These are phyloP conservation scores for Coenonympha arcania DNA, from an alignment of 2,888 invertebrate genomes.

Conservation along the genomic window DNA sequence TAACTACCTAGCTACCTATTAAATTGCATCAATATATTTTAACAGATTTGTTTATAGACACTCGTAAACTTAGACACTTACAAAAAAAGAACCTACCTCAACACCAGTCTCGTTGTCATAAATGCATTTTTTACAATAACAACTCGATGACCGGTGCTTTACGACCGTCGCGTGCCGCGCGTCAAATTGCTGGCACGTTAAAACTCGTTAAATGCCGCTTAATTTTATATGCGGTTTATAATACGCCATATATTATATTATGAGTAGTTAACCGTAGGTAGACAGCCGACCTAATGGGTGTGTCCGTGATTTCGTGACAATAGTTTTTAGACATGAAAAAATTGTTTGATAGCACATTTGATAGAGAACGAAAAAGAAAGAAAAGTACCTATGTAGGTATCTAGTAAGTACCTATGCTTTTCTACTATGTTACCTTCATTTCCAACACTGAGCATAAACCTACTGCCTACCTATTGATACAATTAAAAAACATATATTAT, in stretches of 20 bases:
- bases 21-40: neutral
- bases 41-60: neutral
- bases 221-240: conserved; percentile 18
- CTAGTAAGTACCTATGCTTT: too few relatives aligned
- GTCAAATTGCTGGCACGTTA: conserved; percentile 35
- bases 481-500: too few relatives aligned
- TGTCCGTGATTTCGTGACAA: neutral
- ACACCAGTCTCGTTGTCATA: conserved; percentile 9
- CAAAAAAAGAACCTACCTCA: conserved; percentile 22
- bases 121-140: conserved; percentile 33
- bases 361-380: too few relatives aligned
- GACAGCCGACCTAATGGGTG: too few relatives aligned
- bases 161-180: conserved; percentile 59
- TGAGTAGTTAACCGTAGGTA: too few relatives aligned
- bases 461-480: too few relatives aligned
- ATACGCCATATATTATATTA: neutral
- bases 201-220: conserved; percentile 22
- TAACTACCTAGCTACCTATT: too few relatives aligned
- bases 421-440: too few relatives aligned
- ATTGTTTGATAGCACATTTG: too few relatives aligned
- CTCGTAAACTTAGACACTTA: neutral
- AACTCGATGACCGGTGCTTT: conserved; percentile 69
- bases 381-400: too few relatives aligned
- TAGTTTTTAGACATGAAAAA: too few relatives aligned
- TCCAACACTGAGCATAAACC: too few relatives aligned